Evolutionary conservation across 1,140 invertebrate genomes (phyloP).

Genomic region (Samia ricini): DNA sequence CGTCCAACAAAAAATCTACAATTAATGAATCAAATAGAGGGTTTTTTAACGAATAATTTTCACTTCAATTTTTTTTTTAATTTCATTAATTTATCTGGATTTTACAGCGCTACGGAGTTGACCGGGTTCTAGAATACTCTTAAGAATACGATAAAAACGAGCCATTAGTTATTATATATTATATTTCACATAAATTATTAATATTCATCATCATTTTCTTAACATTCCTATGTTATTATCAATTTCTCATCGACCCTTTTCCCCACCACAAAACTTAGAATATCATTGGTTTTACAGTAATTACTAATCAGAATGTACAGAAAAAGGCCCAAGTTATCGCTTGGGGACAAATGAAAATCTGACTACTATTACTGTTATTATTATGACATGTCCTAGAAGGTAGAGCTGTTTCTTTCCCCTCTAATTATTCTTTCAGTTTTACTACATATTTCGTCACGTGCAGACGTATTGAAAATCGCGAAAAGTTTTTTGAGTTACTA

Average conservation of each 20-base stretch:
- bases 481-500: too few relatives aligned
- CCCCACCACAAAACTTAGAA: not conserved
- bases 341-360: not conserved
- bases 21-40: too few relatives aligned
- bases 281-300: not conserved
- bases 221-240: not conserved
- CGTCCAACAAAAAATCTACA: too few relatives aligned
- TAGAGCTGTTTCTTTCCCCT: not conserved
- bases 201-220: not conserved
- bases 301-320: not conserved
- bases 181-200: too few relatives aligned
- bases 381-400: not conserved
- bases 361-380: not conserved
- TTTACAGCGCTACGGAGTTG: too few relatives aligned
- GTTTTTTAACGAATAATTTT: constrained; percentile 3
- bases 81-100: not conserved
- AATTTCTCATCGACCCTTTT: too few relatives aligned
- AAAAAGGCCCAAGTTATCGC: not conserved
- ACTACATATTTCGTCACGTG: too few relatives aligned
- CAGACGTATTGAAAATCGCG: too few relatives aligned
- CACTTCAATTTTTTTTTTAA: not conserved
- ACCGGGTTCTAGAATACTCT: not conserved
- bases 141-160: not conserved
- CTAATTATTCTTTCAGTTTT: not conserved
- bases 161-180: too few relatives aligned